Evolutionary conservation across 2,888 invertebrate genomes (phyloP).

Genomic region (Reticulitermes lucifugus): DNA sequence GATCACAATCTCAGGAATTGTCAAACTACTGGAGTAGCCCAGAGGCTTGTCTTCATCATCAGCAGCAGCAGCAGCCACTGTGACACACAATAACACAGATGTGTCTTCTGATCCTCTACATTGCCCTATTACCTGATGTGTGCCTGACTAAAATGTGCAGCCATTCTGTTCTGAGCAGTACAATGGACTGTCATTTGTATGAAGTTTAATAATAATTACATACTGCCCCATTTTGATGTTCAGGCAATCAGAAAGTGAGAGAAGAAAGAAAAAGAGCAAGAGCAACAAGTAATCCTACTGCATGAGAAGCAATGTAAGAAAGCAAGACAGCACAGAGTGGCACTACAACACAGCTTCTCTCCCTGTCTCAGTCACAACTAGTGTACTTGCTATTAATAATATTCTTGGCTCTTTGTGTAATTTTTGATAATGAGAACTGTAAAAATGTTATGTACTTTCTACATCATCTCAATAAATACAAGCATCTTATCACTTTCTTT

Average conservation of each 20-base stretch:
- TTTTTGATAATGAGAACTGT: no score
- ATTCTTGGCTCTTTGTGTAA: slow-evolving; percentile 27
- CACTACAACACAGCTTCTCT: slow-evolving; percentile 9
- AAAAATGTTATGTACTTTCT: no score
- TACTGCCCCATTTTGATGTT: not conserved
- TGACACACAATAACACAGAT: slow-evolving; percentile 36
- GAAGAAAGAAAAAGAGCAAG: slow-evolving; percentile 14
- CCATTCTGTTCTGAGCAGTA: not conserved
- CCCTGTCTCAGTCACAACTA: not conserved
- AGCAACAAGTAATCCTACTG: slow-evolving; percentile 2
- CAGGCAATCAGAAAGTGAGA: not conserved
- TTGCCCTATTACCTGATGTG: not conserved
- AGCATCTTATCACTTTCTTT: no score
- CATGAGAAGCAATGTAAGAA: not conserved
- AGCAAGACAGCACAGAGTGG: slow-evolving; percentile 19
- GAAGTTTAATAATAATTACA: not conserved
- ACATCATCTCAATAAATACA: no score
- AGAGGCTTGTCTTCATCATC: not conserved
- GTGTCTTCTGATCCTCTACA: slow-evolving; percentile 15
- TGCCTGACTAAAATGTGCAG: slow-evolving; percentile 4
- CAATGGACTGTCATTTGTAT: no score
- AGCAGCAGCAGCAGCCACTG: slow-evolving; percentile 20
- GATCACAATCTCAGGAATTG: slow-evolving; percentile 37
- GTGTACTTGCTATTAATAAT: not conserved
- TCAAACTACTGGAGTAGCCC: slow-evolving; percentile 14